phyloP scores from a whole-genome alignment of 2,113 vertebrate genomes.

The Cheirogaleus medius region DNA sequence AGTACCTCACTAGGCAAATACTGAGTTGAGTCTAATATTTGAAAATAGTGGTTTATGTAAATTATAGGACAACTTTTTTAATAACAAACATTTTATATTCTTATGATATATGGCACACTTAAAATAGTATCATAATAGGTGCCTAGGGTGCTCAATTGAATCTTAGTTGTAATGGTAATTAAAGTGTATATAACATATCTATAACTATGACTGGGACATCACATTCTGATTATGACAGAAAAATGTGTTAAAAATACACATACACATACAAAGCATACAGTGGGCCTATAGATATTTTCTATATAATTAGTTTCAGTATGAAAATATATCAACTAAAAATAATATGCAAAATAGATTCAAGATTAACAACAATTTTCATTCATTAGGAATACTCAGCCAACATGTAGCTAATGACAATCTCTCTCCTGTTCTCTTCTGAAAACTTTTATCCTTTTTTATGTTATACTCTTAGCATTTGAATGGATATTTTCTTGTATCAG shows the following conservation, averaged over 20 bases:
- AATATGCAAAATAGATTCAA: background rate
- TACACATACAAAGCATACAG: background rate
- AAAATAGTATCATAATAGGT: background rate
- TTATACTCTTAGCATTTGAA: background rate
- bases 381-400: background rate
- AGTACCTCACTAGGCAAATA: background rate
- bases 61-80: background rate
- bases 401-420: background rate
- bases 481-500: background rate
- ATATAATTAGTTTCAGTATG: background rate
- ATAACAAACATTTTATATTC: background rate
- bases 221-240: background rate
- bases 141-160: background rate
- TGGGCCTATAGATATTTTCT: background rate
- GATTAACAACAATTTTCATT: background rate
- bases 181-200: background rate
- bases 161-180: background rate
- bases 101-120: background rate
- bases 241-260: background rate
- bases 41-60: background rate
- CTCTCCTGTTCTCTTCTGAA: background rate
- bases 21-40: background rate
- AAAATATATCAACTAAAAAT: slow-evolving; percentile 11
- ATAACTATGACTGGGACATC: background rate
- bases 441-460: background rate